These are phyloP conservation scores for Arctocebus calabarensis DNA, from an alignment of 2,797 vertebrate genomes.

Conservation along the genomic window DNA sequence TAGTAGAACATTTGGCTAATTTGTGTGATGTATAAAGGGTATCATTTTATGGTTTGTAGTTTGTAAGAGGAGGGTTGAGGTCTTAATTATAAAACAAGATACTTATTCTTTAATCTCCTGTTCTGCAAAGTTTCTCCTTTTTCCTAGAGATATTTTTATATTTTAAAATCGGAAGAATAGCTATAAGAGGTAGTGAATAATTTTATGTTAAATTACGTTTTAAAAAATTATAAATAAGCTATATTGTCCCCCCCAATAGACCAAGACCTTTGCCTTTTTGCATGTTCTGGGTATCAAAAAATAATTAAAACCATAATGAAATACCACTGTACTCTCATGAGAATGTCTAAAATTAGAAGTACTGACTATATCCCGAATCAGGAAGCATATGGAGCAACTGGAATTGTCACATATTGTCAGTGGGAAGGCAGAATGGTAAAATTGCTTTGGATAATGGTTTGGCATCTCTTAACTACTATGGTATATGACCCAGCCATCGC, in stretches of 20 bases:
- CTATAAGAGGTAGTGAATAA: neutral
- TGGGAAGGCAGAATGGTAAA: neutral
- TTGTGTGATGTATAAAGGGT: neutral
- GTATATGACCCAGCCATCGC: neutral
- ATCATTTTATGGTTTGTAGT: neutral
- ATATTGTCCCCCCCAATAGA: neutral
- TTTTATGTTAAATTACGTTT: constrained; percentile 32
- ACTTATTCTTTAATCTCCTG: neutral
- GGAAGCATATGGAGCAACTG: neutral
- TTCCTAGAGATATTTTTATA: constrained; percentile 10
- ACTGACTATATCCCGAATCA: neutral
- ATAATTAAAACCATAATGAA: neutral
- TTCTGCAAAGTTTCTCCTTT: neutral
- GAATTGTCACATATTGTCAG: neutral
- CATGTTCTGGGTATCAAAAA: neutral
- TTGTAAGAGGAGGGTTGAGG: constrained; percentile 21
- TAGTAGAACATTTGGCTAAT: neutral
- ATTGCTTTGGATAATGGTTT: neutral
- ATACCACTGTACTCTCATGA: neutral
- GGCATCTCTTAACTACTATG: neutral
- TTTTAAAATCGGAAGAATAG: constrained; percentile 28
- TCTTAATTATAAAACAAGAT: neutral
- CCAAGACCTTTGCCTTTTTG: neutral
- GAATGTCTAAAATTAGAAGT: neutral
- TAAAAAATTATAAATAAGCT: neutral